phyloP scores from a whole-genome alignment of 2,113 vertebrate species.

The Poecile atricapillus region DNA sequence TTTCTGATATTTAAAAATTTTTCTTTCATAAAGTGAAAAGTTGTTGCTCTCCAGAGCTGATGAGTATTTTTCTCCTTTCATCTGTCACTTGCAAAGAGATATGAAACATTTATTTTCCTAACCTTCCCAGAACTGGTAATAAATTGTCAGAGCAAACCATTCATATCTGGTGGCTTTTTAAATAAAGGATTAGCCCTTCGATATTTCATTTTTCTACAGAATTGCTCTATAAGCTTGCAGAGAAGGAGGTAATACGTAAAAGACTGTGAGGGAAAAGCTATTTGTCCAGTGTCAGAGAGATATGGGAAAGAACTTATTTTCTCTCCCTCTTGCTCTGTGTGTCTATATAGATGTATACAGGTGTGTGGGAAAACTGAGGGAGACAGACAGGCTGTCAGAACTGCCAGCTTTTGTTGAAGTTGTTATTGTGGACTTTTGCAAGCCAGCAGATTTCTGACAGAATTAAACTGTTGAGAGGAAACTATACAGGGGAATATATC shows the following conservation, averaged over 20 bases:
- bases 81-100: neutral
- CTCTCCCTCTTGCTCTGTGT: neutral
- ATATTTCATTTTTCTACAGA: conserved; percentile 15
- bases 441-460: neutral
- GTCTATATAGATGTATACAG: neutral
- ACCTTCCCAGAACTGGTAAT: neutral
- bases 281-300: neutral
- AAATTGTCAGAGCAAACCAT: neutral
- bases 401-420: neutral
- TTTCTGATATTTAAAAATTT: neutral
- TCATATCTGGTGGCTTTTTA: conserved; percentile 17
- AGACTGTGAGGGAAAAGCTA: neutral
- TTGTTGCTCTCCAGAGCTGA: neutral
- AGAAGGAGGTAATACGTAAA: neutral
- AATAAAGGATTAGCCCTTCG: conserved; percentile 33
- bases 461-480: neutral
- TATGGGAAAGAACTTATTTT: neutral
- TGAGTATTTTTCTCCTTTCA: neutral
- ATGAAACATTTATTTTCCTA: conserved; percentile 39
- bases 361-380: neutral
- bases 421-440: neutral
- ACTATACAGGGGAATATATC: neutral
- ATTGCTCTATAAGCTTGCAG: neutral
- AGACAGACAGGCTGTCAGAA: conserved; percentile 4
- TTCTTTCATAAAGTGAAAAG: neutral